phyloP scores from a whole-genome alignment of 30 jellyfish, hydroid and myxozoan species.

The Phacellophora camtschatica region DNA sequence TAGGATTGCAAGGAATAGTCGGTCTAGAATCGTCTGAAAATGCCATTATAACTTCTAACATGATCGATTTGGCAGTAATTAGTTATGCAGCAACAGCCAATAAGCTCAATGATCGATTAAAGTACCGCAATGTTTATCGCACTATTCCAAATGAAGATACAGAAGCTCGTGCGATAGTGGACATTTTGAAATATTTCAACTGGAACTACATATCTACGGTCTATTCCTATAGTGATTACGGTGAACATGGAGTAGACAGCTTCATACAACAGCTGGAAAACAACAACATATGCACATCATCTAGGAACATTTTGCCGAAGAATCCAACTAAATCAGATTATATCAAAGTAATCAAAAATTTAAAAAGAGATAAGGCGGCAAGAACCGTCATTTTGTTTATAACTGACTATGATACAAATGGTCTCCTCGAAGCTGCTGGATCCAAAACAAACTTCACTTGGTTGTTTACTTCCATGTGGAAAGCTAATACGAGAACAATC shows the following conservation, averaged over 20 bases:
- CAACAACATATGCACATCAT: constrained; percentile 1
- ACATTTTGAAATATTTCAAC: constrained; percentile 9
- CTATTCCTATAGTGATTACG: constrained; percentile 23
- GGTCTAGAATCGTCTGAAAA: constrained; percentile 55
- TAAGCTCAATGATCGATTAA: constrained; percentile 10
- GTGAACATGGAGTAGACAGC: constrained; percentile 26
- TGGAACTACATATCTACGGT: constrained; percentile 39
- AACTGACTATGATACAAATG: constrained; percentile 29
- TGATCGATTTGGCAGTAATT: background rate
- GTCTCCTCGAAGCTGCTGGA: constrained; percentile 15
- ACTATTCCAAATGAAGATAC: constrained; percentile 37
- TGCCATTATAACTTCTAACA: constrained; percentile 1
- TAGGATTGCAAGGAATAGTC: background rate
- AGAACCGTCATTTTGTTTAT: constrained; percentile 11
- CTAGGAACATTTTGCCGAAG: background rate
- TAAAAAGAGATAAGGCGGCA: background rate
- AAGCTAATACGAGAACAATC: background rate
- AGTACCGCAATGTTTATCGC: constrained; percentile 18
- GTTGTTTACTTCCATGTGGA: background rate
- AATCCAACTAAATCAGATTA: constrained; percentile 2
- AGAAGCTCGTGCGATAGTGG: constrained; percentile 8
- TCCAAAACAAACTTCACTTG: background rate
- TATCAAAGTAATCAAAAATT: background rate
- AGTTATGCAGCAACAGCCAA: constrained; percentile 39
- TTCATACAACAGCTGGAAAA: background rate